Percentiles rank a stretch among this genome's conserved stretches.
These are phyloP conservation scores for Manis javanica DNA, from an alignment of 2,797 vertebrate genomes.

Conservation along the genomic window DNA sequence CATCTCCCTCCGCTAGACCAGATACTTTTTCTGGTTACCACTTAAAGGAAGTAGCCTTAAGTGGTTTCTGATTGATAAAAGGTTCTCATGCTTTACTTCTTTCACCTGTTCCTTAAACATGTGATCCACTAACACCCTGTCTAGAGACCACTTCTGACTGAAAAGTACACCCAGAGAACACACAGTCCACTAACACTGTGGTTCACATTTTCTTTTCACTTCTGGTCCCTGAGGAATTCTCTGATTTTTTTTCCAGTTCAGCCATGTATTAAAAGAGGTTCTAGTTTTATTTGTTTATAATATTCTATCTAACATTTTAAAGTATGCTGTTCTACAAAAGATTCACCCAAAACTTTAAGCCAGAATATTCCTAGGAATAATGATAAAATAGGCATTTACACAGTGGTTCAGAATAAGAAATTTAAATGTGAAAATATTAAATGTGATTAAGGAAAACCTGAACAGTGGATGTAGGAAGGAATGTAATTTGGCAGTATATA, in stretches of 20 bases:
- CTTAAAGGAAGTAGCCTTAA: not conserved
- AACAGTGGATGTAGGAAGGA: not conserved
- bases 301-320: not conserved
- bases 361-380: not conserved
- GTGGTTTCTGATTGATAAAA: not conserved
- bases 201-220: not conserved
- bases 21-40: not conserved
- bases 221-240: not conserved
- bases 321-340: not conserved
- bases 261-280: not conserved
- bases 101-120: not conserved
- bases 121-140: not conserved
- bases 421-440: not conserved
- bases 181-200: not conserved
- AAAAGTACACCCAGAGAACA: not conserved
- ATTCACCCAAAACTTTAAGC: not conserved
- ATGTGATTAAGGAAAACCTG: not conserved
- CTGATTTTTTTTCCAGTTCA: not conserved
- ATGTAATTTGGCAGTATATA: not conserved
- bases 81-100: not conserved
- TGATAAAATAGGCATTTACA: not conserved
- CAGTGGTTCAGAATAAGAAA: not conserved
- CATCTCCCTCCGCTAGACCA: not conserved
- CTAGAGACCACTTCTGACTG: not conserved
- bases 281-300: not conserved